Evolutionary conservation across 1,140 invertebrate genomes (phyloP).

Genomic region (Geopemphigus sp.): DNA sequence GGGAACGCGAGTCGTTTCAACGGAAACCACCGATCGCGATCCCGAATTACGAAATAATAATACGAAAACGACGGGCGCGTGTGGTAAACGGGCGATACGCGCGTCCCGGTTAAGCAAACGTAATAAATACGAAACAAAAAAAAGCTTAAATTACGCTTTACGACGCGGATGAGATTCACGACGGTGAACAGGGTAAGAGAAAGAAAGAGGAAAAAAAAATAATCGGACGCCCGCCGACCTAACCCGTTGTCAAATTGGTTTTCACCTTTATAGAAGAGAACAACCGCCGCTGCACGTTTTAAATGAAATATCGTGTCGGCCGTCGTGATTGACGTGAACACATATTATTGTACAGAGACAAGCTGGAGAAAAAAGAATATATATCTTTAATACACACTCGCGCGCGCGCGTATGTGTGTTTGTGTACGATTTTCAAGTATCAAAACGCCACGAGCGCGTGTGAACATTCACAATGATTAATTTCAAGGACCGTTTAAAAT

Average conservation of each 20-base stretch:
- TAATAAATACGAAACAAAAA: neutral
- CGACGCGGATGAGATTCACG: too few species aligned
- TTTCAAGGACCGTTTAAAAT: conserved; percentile 17
- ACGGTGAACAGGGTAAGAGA: too few species aligned
- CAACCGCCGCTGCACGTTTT: neutral
- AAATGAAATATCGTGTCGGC: conserved; percentile 37
- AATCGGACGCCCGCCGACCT: conserved; percentile 9
- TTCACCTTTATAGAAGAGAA: conserved; percentile 6
- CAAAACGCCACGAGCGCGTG: too few species aligned
- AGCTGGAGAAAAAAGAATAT: neutral
- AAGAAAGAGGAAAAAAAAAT: conserved; percentile 3
- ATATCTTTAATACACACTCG: neutral
- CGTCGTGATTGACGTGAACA: conserved; percentile 23
- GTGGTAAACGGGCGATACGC: too few species aligned
- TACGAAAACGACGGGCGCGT: too few species aligned
- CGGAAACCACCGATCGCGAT: too few species aligned
- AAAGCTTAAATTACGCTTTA: neutral
- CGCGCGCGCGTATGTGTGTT: neutral
- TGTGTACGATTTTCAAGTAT: conserved; percentile 8
- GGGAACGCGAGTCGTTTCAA: too few species aligned
- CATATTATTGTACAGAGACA: neutral
- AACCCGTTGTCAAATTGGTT: conserved; percentile 31
- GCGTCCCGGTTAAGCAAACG: neutral
- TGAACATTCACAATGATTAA: conserved; percentile 13
- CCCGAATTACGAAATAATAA: too few species aligned